Conservation (phyloP, 2,113 vertebrate genomes). For the Orcinus orca region DNA sequence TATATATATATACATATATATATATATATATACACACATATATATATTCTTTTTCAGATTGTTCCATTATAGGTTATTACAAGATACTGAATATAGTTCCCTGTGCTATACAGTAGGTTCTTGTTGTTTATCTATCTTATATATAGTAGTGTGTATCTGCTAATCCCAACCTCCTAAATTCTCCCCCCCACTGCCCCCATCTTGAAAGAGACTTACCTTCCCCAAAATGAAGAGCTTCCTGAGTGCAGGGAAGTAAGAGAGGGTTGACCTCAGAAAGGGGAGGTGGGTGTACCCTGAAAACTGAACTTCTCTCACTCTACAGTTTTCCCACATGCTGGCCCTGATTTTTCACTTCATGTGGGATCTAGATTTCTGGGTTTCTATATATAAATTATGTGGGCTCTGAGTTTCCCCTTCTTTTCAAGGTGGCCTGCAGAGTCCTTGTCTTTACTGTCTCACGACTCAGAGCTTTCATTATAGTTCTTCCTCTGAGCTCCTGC, state of each 20-base stretch:
- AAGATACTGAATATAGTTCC: not conserved
- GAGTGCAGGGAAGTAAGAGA: not conserved
- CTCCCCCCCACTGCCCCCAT: not conserved
- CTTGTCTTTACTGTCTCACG: not conserved
- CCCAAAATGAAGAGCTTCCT: not conserved
- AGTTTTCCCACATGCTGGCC: not conserved
- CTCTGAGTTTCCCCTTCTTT: not conserved
- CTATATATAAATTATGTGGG: not conserved
- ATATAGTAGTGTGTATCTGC: not conserved
- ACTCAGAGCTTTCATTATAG: not conserved
- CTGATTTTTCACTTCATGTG: not conserved
- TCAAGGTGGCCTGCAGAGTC: not conserved
- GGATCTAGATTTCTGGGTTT: not conserved
- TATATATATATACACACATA: accelerated
- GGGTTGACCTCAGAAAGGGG: not conserved
- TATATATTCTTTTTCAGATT: not conserved
- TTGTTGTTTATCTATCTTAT: not conserved
- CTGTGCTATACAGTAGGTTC: not conserved
- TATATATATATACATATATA: not conserved
- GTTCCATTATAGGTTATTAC: not conserved
- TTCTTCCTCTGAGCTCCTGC: not conserved
- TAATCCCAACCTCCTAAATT: not conserved
- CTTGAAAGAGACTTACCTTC: not conserved
- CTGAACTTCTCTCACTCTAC: not conserved
- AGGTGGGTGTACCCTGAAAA: not conserved